A percentile compares a stretch with the other conserved stretches of the same genome.
These are phyloP conservation scores for Tamandua tetradactyla DNA, from an alignment of 2,797 vertebrate genomes.

Conservation along the genomic window DNA sequence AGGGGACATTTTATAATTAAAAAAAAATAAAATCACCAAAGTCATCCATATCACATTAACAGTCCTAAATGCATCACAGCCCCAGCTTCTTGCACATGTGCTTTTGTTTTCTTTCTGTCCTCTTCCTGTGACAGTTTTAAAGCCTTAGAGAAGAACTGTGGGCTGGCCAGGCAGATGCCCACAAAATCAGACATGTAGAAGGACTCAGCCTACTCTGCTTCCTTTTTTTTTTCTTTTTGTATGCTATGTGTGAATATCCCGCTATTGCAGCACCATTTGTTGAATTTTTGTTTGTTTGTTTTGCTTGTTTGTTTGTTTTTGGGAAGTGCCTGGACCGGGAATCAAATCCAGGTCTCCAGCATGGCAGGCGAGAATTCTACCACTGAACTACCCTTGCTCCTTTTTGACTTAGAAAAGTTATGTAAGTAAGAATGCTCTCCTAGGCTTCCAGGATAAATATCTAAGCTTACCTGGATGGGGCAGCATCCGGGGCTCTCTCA, in stretches of 20 bases:
- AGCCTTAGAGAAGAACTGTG: not conserved
- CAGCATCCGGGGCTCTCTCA: not conserved
- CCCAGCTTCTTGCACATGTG: not conserved
- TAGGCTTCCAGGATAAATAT: not conserved
- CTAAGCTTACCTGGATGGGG: not conserved
- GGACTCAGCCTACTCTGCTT: not conserved
- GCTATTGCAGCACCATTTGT: too few species aligned
- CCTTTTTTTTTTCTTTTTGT: too few species aligned
- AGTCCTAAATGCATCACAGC: not conserved
- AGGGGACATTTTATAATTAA: not conserved
- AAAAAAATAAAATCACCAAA: not conserved
- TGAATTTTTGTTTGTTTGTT: too few species aligned
- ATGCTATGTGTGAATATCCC: too few species aligned
- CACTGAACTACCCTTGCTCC: too few species aligned
- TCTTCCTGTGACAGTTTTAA: not conserved
- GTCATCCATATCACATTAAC: not conserved
- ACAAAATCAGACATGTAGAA: not conserved
- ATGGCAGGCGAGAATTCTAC: too few species aligned
- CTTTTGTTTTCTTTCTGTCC: not conserved
- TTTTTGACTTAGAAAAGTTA: not conserved
- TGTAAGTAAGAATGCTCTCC: not conserved
- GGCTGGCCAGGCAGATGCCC: not conserved
- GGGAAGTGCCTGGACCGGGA: too few species aligned
- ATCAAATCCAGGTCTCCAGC: too few species aligned
- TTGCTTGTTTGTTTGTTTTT: too few species aligned